phyloP scores from a whole-genome alignment of 2,888 invertebrate species.

The Trichopria drosophilae region DNA sequence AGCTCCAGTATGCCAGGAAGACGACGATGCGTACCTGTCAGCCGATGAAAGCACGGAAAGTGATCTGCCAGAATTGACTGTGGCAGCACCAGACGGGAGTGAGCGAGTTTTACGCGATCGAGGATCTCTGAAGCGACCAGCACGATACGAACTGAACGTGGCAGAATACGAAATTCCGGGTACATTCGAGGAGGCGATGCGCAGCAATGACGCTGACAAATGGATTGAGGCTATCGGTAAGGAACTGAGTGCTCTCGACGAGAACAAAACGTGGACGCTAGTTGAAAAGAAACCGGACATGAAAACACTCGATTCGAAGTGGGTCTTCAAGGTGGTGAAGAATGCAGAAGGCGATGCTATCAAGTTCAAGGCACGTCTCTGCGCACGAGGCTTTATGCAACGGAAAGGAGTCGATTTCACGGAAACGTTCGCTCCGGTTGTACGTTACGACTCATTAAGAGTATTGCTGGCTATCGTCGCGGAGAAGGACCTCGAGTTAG shows the following conservation, averaged over 20 bases:
- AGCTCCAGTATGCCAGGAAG: background rate
- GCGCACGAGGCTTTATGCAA: conserved; percentile 27
- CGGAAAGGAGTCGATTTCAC: conserved; percentile 15
- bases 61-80: background rate
- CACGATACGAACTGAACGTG: background rate
- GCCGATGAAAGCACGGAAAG: too few species aligned
- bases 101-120: background rate
- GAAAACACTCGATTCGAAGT: conserved; percentile 21
- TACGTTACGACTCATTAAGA: conserved; percentile 27
- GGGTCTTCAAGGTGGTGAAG: conserved; percentile 18
- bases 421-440: conserved; percentile 33
- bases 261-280: conserved; percentile 13
- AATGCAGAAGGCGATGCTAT: background rate
- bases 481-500: conserved; percentile 25
- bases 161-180: background rate
- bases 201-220: background rate
- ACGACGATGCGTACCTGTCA: too few species aligned
- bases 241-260: conserved; percentile 11
- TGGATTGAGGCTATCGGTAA: conserved; percentile 16
- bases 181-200: conserved; percentile 12
- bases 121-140: background rate
- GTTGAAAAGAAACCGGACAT: background rate
- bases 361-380: conserved; percentile 11
- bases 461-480: conserved; percentile 29
- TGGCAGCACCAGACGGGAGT: background rate